These are phyloP conservation scores for Ricordea florida DNA, from an alignment of 92 coral and sea anemone genomes.

Conservation along the genomic window DNA sequence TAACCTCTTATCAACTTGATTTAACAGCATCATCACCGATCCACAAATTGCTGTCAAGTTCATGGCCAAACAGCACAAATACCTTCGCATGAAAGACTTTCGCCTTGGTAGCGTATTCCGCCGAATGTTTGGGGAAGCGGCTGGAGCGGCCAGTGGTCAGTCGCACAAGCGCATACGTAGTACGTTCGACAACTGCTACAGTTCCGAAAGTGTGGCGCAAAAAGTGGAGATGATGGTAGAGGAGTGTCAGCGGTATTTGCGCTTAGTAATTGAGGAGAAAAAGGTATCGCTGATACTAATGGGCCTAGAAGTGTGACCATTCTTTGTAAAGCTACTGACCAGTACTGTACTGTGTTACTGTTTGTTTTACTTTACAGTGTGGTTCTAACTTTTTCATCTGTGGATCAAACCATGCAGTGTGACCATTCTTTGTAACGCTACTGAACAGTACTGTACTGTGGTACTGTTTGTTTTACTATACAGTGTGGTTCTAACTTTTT, in stretches of 20 bases:
- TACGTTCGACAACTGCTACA: constrained; percentile 54
- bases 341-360: too few relatives aligned
- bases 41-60: constrained; percentile 64
- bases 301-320: too few relatives aligned
- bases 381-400: too few relatives aligned
- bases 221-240: constrained; percentile 56
- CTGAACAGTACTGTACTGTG: too few relatives aligned
- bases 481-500: too few relatives aligned
- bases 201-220: constrained; percentile 56
- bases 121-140: constrained; percentile 58
- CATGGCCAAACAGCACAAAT: constrained; percentile 73
- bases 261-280: constrained; percentile 26
- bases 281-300: constrained; percentile 12
- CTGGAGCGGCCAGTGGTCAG: constrained; percentile 63
- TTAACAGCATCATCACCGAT: constrained; percentile 66
- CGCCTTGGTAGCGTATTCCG: constrained; percentile 59
- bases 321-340: too few relatives aligned
- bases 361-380: too few relatives aligned
- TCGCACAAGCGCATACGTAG: constrained; percentile 68
- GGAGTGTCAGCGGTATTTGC: constrained; percentile 50
- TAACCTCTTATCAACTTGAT: background rate
- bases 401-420: too few relatives aligned
- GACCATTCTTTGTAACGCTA: too few relatives aligned
- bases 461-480: too few relatives aligned
- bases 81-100: constrained; percentile 61